Evolutionary conservation across 2,888 invertebrate species (phyloP).

Genomic region (Odontothrips loti): DNA sequence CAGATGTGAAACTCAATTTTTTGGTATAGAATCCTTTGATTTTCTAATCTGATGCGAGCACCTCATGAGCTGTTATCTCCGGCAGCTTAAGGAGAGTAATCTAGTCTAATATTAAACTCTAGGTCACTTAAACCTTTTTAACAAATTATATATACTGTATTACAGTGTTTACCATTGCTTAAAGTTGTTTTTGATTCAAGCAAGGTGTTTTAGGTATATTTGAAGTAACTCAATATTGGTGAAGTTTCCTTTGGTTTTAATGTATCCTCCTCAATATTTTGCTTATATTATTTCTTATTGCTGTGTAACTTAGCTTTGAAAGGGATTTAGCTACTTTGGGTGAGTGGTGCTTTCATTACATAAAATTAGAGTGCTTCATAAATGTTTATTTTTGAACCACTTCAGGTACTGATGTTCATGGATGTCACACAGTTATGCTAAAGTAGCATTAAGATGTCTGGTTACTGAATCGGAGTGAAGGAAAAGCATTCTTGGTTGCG

Average conservation of each 20-base stretch:
- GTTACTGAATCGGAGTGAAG: too few relatives aligned
- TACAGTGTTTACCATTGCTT: too few relatives aligned
- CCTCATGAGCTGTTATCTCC: too few relatives aligned
- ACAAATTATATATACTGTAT: background rate
- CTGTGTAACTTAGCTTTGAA: background rate
- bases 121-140: background rate
- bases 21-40: background rate
- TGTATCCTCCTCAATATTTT: background rate
- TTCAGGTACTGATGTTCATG: background rate
- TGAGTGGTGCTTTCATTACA: constrained; percentile 1
- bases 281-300: background rate
- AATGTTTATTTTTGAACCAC: background rate
- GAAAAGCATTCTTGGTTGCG: too few relatives aligned
- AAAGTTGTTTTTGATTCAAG: background rate
- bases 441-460: too few relatives aligned
- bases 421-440: too few relatives aligned
- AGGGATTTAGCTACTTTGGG: background rate
- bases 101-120: constrained; percentile 2
- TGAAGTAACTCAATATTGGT: constrained; percentile 1
- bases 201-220: background rate
- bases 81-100: background rate
- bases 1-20: background rate
- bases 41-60: background rate
- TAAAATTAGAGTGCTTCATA: background rate
- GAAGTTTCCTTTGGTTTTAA: background rate